Evolutionary conservation across 2,888 invertebrate species (phyloP).

Genomic region (Melieria crassipennis): DNA sequence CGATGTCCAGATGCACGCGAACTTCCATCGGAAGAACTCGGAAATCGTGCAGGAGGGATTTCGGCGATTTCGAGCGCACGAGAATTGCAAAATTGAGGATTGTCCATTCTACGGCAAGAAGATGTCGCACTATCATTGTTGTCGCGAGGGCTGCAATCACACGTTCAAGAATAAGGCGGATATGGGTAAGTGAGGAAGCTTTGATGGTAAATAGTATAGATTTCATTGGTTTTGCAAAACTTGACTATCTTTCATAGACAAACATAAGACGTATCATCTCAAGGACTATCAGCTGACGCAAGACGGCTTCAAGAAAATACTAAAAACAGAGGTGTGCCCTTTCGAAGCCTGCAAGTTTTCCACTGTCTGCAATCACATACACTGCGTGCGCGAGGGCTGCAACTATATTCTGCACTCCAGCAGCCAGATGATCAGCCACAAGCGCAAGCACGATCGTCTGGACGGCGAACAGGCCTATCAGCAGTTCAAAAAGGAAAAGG

Average conservation of each 20-base stretch:
- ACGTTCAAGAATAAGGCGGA: conserved; percentile 99
- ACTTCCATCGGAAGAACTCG: conserved; percentile 97
- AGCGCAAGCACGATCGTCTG: conserved; percentile 95
- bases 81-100: conserved; percentile 90
- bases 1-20: conserved; percentile 99
- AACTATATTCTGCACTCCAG: conserved; percentile 96
- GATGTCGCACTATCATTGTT: conserved; percentile 98
- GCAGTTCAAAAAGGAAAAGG: conserved; percentile 58
- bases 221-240: neutral
- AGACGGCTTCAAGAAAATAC: conserved; percentile 98
- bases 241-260: conserved; percentile 73
- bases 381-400: conserved; percentile 95
- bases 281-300: conserved; percentile 95
- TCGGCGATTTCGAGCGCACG: conserved; percentile 94
- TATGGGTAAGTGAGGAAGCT: conserved; percentile 85
- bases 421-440: conserved; percentile 96
- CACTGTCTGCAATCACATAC: conserved; percentile 96
- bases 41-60: conserved; percentile 98
- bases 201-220: too few relatives aligned
- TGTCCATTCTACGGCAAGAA: conserved; percentile 94
- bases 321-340: conserved; percentile 95
- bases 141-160: conserved; percentile 88
- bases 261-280: conserved; percentile 98
- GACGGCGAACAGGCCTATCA: conserved; percentile 78
- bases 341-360: conserved; percentile 94